Conservation (phyloP, 2,888 invertebrate species). For the Noctua comes region DNA sequence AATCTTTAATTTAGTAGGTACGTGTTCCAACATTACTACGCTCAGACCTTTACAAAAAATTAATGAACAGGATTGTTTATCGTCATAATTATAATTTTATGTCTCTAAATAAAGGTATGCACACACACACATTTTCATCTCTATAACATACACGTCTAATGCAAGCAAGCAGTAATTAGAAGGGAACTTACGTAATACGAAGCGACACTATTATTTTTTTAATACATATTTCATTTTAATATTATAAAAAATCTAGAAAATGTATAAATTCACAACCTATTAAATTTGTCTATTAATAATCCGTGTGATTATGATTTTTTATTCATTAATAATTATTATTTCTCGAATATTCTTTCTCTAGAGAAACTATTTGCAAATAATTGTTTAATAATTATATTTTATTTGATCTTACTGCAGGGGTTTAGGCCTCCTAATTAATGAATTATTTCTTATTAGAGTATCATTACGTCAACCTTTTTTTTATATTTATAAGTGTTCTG, state of each 20-base stretch:
- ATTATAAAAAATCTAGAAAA: conserved; percentile 89
- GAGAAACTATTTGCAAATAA: conserved; percentile 71
- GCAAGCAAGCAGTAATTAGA: conserved; percentile 77
- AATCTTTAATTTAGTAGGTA: not conserved
- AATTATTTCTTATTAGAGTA: conserved; percentile 47
- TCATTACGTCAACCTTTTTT: conserved; percentile 52
- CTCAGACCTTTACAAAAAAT: not conserved
- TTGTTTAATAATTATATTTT: conserved; percentile 57
- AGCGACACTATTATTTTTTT: conserved; percentile 74
- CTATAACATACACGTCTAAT: conserved; percentile 58
- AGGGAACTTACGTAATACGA: conserved; percentile 70
- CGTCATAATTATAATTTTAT: not conserved
- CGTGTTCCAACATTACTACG: not conserved
- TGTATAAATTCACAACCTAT: conserved; percentile 91
- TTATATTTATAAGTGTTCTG: conserved; percentile 10
- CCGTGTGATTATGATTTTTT: conserved; percentile 67
- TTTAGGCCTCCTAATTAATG: conserved; percentile 77
- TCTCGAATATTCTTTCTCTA: conserved; percentile 68
- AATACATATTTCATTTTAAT: conserved; percentile 76
- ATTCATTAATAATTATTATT: conserved; percentile 69
- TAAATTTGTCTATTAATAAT: conserved; percentile 85
- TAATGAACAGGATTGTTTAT: not conserved
- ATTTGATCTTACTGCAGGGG: conserved; percentile 66
- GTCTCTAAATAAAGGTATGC: conserved; percentile 11
- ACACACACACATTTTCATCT: conserved; percentile 51